Base-by-base conservation (phyloP, 2,797 vertebrate genomes). In the Pseudopleuronectes americanus region DNA sequence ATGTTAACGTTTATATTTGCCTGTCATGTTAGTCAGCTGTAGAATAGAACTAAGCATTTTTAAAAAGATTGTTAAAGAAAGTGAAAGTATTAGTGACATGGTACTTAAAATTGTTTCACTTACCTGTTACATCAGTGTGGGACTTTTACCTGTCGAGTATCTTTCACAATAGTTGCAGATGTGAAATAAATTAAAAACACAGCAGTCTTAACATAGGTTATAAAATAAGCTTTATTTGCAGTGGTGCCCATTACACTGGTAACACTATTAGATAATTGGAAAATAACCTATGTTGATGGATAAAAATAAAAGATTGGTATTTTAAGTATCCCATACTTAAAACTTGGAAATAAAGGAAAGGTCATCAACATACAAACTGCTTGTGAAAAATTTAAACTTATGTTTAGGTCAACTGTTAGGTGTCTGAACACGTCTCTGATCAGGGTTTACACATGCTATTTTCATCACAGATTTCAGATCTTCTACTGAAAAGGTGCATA, bases 231-330 rank as follows among this genome's bases (percentile, higher is more conserved):
- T 93, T 97, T 97, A 96, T 96, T 95, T 95, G 91, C 92, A 93
- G 90, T 91, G 92, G 94, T 94, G 93, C 90, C 95, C 90, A 90
- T 91, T 94, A 95, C 92, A 93, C 83, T 94, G 93, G 81, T 90
- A 93, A 96, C 94, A 96, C 93, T 94, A 94, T 94, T 91, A 89
- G 93, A 95, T 94, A 89, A 87, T 90, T 89, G 82, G 65, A 87
- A 85, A 93, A 48, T 94, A 92, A 92, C 93, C 93, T 93, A 93
- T 91, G 89, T 83, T 90, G 93, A 93, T 45, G 57, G 71, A 81
- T 83, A 83, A 79, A 88, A 91, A 87, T 57, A 76, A 94, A 41
- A 94, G 85, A 90, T 88, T 91, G 90, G 14, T 45, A 63, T 59
- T 81, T 80, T 70, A 81, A 84, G 77, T 78, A 77, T 70, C 56